These are phyloP conservation scores for Chaenocephalus aceratus DNA, from an alignment of 2,113 vertebrate species.

Conservation along the genomic window DNA sequence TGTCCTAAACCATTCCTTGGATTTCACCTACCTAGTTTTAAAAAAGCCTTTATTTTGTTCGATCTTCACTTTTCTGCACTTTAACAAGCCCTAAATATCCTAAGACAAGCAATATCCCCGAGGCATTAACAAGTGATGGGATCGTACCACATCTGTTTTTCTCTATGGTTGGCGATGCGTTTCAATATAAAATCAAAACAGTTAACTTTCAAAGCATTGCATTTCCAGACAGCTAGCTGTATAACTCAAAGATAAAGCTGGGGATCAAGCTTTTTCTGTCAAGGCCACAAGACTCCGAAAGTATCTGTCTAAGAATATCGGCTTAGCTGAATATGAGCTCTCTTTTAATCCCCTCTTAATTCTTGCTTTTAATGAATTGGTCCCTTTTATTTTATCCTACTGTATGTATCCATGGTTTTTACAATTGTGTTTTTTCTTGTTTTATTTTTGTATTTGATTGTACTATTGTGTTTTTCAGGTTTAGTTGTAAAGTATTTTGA, in stretches of 20 bases:
- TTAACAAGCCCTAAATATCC: not conserved
- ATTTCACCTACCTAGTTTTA: not conserved
- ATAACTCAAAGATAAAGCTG: not conserved
- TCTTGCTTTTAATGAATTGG: not conserved
- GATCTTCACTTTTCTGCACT: not conserved
- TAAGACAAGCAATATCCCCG: not conserved
- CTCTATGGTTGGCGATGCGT: not conserved
- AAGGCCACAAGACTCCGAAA: not conserved
- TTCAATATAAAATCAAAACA: not conserved
- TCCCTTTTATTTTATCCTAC: not conserved
- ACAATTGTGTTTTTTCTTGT: not conserved
- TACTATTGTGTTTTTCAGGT: not conserved
- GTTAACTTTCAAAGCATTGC: not conserved
- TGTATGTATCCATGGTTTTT: not conserved
- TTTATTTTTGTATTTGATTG: too few species aligned
- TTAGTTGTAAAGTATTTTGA: constrained; percentile 1
- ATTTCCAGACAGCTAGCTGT: too few species aligned
- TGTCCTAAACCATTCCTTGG: not conserved
- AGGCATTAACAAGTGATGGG: not conserved
- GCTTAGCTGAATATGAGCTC: not conserved
- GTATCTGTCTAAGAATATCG: not conserved
- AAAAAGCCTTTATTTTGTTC: not conserved
- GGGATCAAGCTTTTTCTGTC: not conserved
- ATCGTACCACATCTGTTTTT: not conserved
- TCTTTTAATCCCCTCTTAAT: not conserved